Evolutionary conservation across 2,797 vertebrate genomes (phyloP), one percentile per base, ranked within the genome.

Genomic region (Silurus lanzhouensis): DNA sequence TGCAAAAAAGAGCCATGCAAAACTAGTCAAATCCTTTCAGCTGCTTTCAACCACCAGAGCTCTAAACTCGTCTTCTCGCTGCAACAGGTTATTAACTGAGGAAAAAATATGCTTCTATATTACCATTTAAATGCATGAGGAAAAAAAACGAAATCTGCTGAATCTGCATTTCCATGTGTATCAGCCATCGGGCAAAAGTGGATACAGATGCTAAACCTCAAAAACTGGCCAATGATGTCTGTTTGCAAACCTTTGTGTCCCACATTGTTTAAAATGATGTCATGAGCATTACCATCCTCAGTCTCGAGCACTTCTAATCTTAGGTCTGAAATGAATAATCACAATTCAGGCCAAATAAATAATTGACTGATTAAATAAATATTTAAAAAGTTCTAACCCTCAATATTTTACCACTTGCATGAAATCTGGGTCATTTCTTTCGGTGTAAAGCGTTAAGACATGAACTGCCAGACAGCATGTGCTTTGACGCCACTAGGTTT

Each of bases 1-100:
- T 81, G 79, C 79, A 81, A 81, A 81, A 81, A 55, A 81, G 19
- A 52, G 13, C n/a, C n/a, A 81, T 81, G 79, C 79, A 81, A 81
- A 81, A 12, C 14, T 52, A 81, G 61, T 60, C 78, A 81, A 81
- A 81, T 48, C 61, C 1, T 27, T 44, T 48, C n/a, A 19, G 44
- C 44, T 55, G 44, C 63, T 55, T 67, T 55, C 63, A 66, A 27
- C 61, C n/a, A 81, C 13, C 78, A 25, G 38, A 20, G 44, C 22
- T 67, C 5, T 19, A 27, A 52, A 81, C n/a, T 14, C 58, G 0
- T 25, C 1, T 1, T 10, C 31, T 6, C 25, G 22, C 60, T 66
- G 20, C 7, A 22, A 44, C 10, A 20, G 57, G 2, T 38, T 22
- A 25, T 52, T 15, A 19, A 25, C 20, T 22, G 14, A 22, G 22